Evolutionary conservation across 2,888 invertebrate genomes (phyloP), one percentile per base, ranked within the genome.

Genomic region (Zhengitettix transpicula): DNA sequence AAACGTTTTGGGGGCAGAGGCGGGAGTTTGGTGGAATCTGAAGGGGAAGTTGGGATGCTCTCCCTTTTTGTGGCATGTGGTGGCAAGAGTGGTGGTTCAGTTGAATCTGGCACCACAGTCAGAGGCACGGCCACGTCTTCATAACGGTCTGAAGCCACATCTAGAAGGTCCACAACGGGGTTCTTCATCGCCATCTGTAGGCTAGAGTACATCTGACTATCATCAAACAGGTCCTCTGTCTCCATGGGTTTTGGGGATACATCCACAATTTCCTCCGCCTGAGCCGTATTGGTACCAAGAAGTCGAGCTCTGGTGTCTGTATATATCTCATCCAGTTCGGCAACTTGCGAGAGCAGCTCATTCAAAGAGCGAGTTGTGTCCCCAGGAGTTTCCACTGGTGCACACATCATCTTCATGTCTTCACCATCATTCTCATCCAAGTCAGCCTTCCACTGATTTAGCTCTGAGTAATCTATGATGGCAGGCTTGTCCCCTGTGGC

Each of bases 161-260:
- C 78, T 52, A 73, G 67, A 61, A 87, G 79, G 40, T 78, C 75
- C 1, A 89, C 75, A 1, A 89, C 75, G 0, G 90, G 90, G 72
- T 91, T 89, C 71, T 84, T 88, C 75, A 90, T 90, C 0, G 91
- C 91, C 69, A 88, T 77, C 69, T 91, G 91, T 58, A 91, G 74
- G 69, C 90, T 90, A 1, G 88, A 86, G 68, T 91, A 91, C 0
- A 89, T 89, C 61, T 85, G 85, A 42, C 85, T 80, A 67, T 90
- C 90, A 53, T 64, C 63, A 16, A 61, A 42, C 28, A 28, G 7
- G 51, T 59, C 58, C 15, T 63, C 60, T 47, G 62, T 61, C 15
- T 60, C 60, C 17, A 60, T 62, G 11, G 28, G 58, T 41, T 41
- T 58, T 15, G 15, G 52, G 40, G 14, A 52, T 16, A 42, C 59